phyloP scores from a whole-genome alignment of 2,888 invertebrate genomes.

The Tubulanus polymorphus region DNA sequence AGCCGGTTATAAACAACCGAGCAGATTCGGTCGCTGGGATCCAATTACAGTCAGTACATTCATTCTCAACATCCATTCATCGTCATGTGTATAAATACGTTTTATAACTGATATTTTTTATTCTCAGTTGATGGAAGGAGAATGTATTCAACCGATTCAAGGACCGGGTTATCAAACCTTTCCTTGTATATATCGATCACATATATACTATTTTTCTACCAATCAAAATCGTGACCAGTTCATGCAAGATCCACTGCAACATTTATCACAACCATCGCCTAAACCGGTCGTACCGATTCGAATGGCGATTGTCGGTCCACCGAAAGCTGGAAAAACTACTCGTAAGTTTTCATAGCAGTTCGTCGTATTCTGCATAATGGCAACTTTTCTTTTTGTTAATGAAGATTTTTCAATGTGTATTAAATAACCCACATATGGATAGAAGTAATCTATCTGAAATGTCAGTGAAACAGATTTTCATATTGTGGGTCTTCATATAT shows the following conservation, averaged over 20 bases:
- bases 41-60: constrained; percentile 43
- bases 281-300: constrained; percentile 51
- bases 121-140: constrained; percentile 43
- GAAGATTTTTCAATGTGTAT: too few relatives aligned
- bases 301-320: constrained; percentile 52
- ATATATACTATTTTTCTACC: constrained; percentile 49
- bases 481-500: too few relatives aligned
- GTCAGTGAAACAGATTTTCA: too few relatives aligned
- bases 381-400: too few relatives aligned
- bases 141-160: constrained; percentile 49
- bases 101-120: neutral
- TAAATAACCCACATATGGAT: too few relatives aligned
- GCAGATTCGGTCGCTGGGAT: constrained; percentile 53
- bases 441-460: too few relatives aligned
- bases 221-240: constrained; percentile 41
- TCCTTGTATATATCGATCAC: constrained; percentile 47
- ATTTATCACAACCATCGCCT: constrained; percentile 44
- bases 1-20: constrained; percentile 50
- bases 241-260: constrained; percentile 44
- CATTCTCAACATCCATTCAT: neutral
- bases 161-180: constrained; percentile 38
- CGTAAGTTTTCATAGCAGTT: too few relatives aligned
- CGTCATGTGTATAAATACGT: neutral
- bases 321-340: constrained; percentile 53
- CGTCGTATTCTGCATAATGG: too few relatives aligned